phyloP scores from a whole-genome alignment of 2,113 vertebrate species.

The Gnathonemus echidnorhynchus region DNA sequence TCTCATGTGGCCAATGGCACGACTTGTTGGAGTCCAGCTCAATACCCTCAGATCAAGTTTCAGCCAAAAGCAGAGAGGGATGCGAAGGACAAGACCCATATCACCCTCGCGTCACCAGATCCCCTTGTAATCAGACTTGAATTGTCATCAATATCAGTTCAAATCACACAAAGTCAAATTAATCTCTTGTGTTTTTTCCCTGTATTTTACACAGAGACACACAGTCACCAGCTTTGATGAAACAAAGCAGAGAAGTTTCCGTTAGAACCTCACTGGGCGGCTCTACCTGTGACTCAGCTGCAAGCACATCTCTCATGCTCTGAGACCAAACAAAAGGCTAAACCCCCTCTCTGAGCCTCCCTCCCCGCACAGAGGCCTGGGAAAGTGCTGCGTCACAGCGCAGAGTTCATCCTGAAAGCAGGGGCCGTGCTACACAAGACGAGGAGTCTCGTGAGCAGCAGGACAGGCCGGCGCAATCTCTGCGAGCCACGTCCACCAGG shows the following conservation, averaged over 20 bases:
- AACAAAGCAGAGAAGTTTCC: slow-evolving; percentile 1
- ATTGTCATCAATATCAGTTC: background rate
- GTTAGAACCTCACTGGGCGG: background rate
- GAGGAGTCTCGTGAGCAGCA: background rate
- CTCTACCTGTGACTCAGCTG: slow-evolving; percentile 42
- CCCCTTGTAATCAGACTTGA: slow-evolving; percentile 21
- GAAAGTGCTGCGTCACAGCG: slow-evolving; percentile 21
- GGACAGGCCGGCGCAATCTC: background rate
- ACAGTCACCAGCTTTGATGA: background rate
- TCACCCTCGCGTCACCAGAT: slow-evolving; percentile 26
- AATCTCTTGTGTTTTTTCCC: background rate
- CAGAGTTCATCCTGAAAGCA: slow-evolving; percentile 24
- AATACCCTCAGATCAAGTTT: slow-evolving; percentile 27
- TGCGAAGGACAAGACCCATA: slow-evolving; percentile 19
- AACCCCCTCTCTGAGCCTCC: background rate
- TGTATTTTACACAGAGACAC: background rate
- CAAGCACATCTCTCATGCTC: slow-evolving; percentile 17
- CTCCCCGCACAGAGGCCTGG: slow-evolving; percentile 3
- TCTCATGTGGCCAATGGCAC: slow-evolving; percentile 12
- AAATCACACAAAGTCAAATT: background rate
- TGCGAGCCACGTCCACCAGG: background rate
- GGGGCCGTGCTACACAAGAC: background rate
- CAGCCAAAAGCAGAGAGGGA: slow-evolving; percentile 28
- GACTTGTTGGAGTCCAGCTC: background rate
- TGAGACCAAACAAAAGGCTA: slow-evolving; percentile 25